Base-by-base conservation (phyloP, 1,140 invertebrate species). In the Hirudo medicinalis region DNA sequence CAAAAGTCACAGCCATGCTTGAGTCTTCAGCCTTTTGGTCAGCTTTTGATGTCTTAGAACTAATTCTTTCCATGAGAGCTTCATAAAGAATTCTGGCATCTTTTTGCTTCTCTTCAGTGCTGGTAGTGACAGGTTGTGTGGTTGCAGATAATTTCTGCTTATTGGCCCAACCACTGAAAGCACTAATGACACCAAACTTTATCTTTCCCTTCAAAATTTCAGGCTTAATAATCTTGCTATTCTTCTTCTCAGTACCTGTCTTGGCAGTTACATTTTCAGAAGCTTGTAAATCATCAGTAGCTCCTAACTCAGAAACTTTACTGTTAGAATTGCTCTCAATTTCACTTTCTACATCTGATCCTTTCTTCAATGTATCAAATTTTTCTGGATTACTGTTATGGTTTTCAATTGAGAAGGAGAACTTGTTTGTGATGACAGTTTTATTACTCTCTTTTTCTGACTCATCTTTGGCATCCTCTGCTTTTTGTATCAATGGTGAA, bases 111-210 rank as follows among this genome's bases (percentile, higher is more conserved):
- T 32, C 57, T 13, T 63, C 57, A n/a, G 57, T 13, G 19, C 22
- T 25, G 57, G 57, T 63, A 13, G 57, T 63, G 29, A 32, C 57
- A 13, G 29, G 22, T n/a, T 22, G 22, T 0, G 57, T 63, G 8
- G 22, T 13, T 22, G 22, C 29, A 32, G 29, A 22, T 13, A 32
- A 63, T 32, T 63, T 63, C 19, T 63, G 57, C 57, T 63, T 63
- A 32, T 63, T 63, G 57, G 57, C 57, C 57, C 57, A 63, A 13
- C 57, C 57, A 63, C 57, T 63, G 57, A 63, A 63, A 15, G 57
- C 57, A 63, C 57, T 63, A 4, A 63, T 32, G 57, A 63, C 57
- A 32, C 57, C 57, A 63, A 63, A 63, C 57, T 63, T 63, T 6
- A 63, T 63, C 57, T 63, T 63, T 63, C 57, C 57, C 29, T 22